Conservation (phyloP, 1,140 invertebrate genomes). For the Potamilus streckersoni region DNA sequence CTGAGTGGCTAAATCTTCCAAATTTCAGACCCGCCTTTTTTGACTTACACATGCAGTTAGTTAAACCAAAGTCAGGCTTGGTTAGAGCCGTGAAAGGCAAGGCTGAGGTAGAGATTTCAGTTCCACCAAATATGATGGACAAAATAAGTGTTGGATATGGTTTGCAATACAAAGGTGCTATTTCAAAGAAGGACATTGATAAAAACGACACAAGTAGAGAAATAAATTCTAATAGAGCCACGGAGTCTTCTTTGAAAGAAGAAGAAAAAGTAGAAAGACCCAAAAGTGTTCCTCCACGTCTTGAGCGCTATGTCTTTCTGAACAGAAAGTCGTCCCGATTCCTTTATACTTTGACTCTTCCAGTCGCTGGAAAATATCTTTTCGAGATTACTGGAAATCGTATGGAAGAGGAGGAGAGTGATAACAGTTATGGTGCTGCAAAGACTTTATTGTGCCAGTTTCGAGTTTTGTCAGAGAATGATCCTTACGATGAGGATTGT, state of each 20-base stretch:
- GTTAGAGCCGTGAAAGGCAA: conserved; percentile 16
- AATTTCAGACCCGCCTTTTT: conserved; percentile 15
- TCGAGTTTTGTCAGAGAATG: conserved; percentile 20
- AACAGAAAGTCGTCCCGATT: conserved; percentile 26
- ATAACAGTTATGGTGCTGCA: background rate
- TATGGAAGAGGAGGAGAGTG: background rate
- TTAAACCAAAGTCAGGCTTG: conserved; percentile 5
- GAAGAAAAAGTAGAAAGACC: conserved; percentile 4
- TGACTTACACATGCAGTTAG: conserved; percentile 4
- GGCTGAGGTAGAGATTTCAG: conserved; percentile 10
- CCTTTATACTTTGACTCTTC: conserved; percentile 11
- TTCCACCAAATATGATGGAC: conserved; percentile 11
- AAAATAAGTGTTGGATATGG: conserved; percentile 8
- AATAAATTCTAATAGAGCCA: no score
- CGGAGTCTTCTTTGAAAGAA: background rate
- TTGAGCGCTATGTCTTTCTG: conserved; percentile 28
- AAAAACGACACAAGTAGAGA: no score
- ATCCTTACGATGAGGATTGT: conserved; percentile 11
- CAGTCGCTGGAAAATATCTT: conserved; percentile 16
- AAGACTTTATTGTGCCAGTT: conserved; percentile 20
- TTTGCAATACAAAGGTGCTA: background rate
- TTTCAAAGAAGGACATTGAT: no score
- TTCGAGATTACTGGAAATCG: conserved; percentile 18
- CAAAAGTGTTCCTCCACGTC: background rate
- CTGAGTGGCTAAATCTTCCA: conserved; percentile 16